A percentile compares a stretch with the other conserved stretches of the same genome.
phyloP scores from a whole-genome alignment of 2,797 vertebrate species.

The Anomalospiza imberbis region DNA sequence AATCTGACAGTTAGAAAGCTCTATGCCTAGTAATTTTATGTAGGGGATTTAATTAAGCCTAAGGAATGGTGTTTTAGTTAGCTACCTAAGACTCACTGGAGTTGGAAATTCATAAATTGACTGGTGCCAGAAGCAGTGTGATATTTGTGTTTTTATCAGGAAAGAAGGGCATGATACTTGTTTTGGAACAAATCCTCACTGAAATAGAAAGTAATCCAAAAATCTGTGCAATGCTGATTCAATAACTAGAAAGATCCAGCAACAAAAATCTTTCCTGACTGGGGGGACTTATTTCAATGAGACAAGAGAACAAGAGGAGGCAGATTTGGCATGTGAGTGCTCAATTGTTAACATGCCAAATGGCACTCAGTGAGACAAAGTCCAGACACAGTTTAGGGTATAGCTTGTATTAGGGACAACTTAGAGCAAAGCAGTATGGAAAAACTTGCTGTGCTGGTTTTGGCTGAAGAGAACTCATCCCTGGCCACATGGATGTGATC shows the following conservation, averaged over 20 bases:
- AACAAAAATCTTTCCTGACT: not conserved
- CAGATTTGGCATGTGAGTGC: not conserved
- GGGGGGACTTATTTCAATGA: not conserved
- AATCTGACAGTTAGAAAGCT: slow-evolving; percentile 40
- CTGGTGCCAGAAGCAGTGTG: not conserved
- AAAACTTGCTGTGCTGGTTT: not conserved
- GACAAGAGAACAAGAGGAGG: not conserved
- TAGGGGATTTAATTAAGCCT: slow-evolving; percentile 32
- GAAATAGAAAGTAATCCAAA: not conserved
- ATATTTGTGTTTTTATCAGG: not conserved
- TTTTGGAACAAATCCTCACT: not conserved
- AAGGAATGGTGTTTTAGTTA: not conserved
- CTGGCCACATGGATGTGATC: too few relatives aligned
- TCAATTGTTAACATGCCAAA: not conserved
- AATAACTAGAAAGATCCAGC: not conserved
- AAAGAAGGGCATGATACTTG: not conserved
- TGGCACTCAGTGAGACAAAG: not conserved
- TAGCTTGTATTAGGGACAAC: not conserved
- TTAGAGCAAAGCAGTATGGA: not conserved
- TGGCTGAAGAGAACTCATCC: not conserved
- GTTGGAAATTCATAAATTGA: not conserved
- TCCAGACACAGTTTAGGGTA: not conserved
- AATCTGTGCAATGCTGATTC: not conserved
- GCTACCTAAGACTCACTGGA: not conserved
- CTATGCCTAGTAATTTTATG: not conserved